Evolutionary conservation across 2,113 vertebrate species (phyloP).

Genomic region (Pollimyrus isidori): DNA sequence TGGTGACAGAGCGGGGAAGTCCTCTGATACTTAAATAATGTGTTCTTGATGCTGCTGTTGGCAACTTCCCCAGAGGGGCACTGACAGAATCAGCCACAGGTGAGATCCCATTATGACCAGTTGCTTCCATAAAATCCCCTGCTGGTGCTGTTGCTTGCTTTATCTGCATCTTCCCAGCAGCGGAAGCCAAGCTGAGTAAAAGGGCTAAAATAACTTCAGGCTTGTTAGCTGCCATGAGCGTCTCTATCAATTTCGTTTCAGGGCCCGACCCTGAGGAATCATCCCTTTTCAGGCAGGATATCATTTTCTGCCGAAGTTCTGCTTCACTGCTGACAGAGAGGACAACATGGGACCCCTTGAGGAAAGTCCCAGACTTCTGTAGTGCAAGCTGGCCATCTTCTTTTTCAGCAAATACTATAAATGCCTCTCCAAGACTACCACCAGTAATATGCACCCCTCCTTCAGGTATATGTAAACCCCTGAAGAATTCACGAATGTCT

Average conservation of each 20-base stretch:
- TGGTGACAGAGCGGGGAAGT: slow-evolving; percentile 70
- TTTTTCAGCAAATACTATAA: slow-evolving; percentile 82
- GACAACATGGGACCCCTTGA: slow-evolving; percentile 69
- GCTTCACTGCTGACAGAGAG: slow-evolving; percentile 78
- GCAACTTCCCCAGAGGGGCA: background rate
- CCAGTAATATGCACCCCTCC: slow-evolving; percentile 90
- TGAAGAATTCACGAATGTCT: slow-evolving; percentile 87
- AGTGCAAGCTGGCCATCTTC: slow-evolving; percentile 79
- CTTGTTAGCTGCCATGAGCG: too few relatives aligned
- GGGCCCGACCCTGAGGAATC: background rate
- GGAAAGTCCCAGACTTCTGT: slow-evolving; percentile 64
- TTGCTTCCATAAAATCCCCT: background rate
- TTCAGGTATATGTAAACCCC: slow-evolving; percentile 76
- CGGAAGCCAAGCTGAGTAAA: slow-evolving; percentile 33
- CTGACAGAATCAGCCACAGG: background rate
- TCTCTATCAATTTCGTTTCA: slow-evolving; percentile 46
- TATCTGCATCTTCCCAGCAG: slow-evolving; percentile 36
- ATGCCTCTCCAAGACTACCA: slow-evolving; percentile 80
- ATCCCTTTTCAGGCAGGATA: slow-evolving; percentile 56
- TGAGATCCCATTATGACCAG: background rate
- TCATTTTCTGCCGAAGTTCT: slow-evolving; percentile 76
- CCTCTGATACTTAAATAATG: slow-evolving; percentile 77
- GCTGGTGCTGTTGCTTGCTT: background rate
- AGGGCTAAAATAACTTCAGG: slow-evolving; percentile 15
- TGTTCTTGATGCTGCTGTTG: slow-evolving; percentile 47